A percentile compares a stretch with the other conserved stretches of the same genome.
phyloP scores from a whole-genome alignment of 2,113 vertebrate genomes.

The Microtus pennsylvanicus region DNA sequence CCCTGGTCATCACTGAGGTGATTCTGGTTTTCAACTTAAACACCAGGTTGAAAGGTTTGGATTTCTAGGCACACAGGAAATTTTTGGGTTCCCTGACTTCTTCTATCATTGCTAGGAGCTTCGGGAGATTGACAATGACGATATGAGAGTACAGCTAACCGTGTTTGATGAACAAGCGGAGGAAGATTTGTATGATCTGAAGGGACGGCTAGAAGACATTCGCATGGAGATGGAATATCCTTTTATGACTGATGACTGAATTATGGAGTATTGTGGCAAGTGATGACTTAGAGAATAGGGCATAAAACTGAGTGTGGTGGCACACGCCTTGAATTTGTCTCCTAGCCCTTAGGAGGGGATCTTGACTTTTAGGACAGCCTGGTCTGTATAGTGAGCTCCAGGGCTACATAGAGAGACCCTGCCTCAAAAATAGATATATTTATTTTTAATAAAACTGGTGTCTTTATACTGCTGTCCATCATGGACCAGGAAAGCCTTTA shows the following conservation, averaged over 20 bases:
- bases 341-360: not conserved
- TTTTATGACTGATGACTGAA: conserved; percentile 76
- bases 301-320: not conserved
- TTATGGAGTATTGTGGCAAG: not conserved
- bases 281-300: not conserved
- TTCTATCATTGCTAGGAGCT: conserved; percentile 87
- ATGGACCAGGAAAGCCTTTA: conserved; percentile 11
- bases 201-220: conserved; percentile 92
- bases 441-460: conserved; percentile 4
- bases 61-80: not conserved
- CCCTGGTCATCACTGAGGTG: not conserved
- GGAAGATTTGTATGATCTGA: conserved; percentile 93
- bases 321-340: not conserved
- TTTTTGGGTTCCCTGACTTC: conserved; percentile 21
- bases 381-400: not conserved
- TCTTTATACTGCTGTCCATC: conserved; percentile 30
- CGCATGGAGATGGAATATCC: conserved; percentile 98
- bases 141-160: conserved; percentile 91
- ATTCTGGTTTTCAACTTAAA: conserved; percentile 37
- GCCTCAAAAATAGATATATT: not conserved
- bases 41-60: not conserved
- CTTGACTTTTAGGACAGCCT: not conserved
- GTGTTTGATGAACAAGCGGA: conserved; percentile 95
- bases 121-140: conserved; percentile 92
- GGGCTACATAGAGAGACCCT: not conserved